These are phyloP conservation scores for Cephalotes varians DNA, from an alignment of 2,888 invertebrate genomes.

Conservation along the genomic window DNA sequence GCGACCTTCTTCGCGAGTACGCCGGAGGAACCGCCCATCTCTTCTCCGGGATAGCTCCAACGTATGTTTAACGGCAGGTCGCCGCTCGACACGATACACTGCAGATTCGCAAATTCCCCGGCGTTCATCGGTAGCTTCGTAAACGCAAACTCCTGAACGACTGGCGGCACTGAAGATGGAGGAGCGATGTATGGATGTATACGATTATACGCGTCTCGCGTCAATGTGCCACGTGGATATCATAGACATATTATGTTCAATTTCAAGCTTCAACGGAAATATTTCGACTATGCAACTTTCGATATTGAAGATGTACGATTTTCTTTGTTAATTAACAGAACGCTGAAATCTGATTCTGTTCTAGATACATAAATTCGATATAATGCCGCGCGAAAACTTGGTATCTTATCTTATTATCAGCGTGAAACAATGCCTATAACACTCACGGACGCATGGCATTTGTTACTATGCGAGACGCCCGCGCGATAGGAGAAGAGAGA, in stretches of 20 bases:
- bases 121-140: constrained; percentile 86
- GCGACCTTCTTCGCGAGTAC: constrained; percentile 85
- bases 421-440: constrained; percentile 29
- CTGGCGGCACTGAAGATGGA: constrained; percentile 82
- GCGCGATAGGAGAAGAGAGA: constrained; percentile 63
- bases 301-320: background rate
- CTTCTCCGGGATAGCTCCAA: constrained; percentile 88
- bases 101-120: constrained; percentile 89
- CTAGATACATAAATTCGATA: background rate
- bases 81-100: constrained; percentile 89
- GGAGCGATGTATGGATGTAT: constrained; percentile 73
- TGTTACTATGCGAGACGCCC: constrained; percentile 50
- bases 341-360: background rate
- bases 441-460: constrained; percentile 53
- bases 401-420: background rate
- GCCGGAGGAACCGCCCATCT: constrained; percentile 84
- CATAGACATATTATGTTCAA: constrained; percentile 10
- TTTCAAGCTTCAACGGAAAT: background rate
- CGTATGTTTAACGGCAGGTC: constrained; percentile 91
- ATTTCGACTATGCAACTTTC: background rate
- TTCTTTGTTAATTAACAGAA: background rate
- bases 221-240: constrained; percentile 19
- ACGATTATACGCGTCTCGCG: constrained; percentile 60
- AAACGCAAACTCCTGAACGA: constrained; percentile 84
- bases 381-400: background rate